These are phyloP conservation scores for Malthinus flaveolus DNA, from an alignment of 2,888 invertebrate genomes.

Conservation along the genomic window DNA sequence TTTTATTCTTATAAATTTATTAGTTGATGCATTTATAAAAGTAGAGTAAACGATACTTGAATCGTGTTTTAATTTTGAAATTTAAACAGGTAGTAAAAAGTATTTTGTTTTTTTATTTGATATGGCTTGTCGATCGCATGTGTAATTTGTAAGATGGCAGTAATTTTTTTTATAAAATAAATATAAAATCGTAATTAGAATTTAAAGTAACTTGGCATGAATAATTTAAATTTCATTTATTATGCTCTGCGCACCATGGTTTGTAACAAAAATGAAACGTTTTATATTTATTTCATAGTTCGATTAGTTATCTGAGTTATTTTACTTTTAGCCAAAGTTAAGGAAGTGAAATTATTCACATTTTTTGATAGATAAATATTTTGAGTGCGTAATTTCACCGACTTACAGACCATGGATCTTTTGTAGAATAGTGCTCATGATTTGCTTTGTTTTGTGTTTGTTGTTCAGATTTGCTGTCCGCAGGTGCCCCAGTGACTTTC, in stretches of 20 bases:
- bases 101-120: constrained; percentile 26
- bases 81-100: constrained; percentile 23
- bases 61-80: constrained; percentile 9
- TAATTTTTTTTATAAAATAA: constrained; percentile 25
- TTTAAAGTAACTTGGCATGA: constrained; percentile 29
- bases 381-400: constrained; percentile 8
- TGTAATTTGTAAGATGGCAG: constrained; percentile 34
- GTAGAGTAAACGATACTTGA: constrained; percentile 4
- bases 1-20: neutral
- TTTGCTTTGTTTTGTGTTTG: constrained; percentile 67
- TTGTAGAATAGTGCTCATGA: constrained; percentile 55
- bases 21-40: neutral
- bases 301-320: neutral
- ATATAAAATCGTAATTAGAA: constrained; percentile 17
- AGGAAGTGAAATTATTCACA: neutral
- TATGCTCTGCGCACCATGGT: constrained; percentile 29
- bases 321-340: neutral
- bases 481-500: constrained; percentile 82
- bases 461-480: constrained; percentile 78
- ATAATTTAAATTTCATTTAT: constrained; percentile 23
- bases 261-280: constrained; percentile 18
- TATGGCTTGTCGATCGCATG: constrained; percentile 36
- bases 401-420: constrained; percentile 44
- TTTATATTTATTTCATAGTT: neutral
- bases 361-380: neutral